Base-by-base conservation (phyloP, 2,888 invertebrate species). In the Ophioninae sp. region DNA sequence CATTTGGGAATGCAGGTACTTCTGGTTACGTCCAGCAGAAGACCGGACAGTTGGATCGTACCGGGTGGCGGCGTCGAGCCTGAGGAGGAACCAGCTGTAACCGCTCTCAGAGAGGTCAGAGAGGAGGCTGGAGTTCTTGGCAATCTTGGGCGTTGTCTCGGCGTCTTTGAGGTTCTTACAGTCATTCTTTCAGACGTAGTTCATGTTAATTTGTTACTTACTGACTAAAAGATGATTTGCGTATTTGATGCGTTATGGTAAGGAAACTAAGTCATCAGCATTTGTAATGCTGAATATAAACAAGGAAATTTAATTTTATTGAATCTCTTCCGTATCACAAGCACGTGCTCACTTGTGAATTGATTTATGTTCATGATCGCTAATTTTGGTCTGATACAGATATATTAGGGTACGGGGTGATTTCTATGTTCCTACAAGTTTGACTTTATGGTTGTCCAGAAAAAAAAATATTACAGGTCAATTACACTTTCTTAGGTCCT, bases 21-120 rank as follows among this genome's bases (percentile, higher is more conserved):
- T 87, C 94, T 99, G 92, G 98, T 99, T 93, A 97, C 98, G 87
- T 98, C 98, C 86, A 98, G 98, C 86, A 95, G 97, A 88, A 95
- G 97, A 90, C 97, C 97, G 3, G 97, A 98, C 92, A 96, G 97
- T 92, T 99, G 99, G 99, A 97, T 99, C 89, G 97, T 99, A 87
- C 99, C 99, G 75, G 99, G 99, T 80, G 99, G 99, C 62, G 99
- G 99, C 59, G 96, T 99, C 80, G 99, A 99, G 93, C 98, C 98
- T 0, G 98, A 99, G 90, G 97, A 97, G 91, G 96, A 96, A 91
- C 96, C 98, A 50, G 96, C 96, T 85, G 96, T 96, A 86, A 98
- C 99, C 37, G 99, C 99, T 37, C 95, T 97, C 89, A 95, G 99
- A 79, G 99, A 99, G 94, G 98, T 98, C 70, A 95, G 97, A 86